Conservation (phyloP, 2,888 invertebrate species). For the Girardia tigrina region DNA sequence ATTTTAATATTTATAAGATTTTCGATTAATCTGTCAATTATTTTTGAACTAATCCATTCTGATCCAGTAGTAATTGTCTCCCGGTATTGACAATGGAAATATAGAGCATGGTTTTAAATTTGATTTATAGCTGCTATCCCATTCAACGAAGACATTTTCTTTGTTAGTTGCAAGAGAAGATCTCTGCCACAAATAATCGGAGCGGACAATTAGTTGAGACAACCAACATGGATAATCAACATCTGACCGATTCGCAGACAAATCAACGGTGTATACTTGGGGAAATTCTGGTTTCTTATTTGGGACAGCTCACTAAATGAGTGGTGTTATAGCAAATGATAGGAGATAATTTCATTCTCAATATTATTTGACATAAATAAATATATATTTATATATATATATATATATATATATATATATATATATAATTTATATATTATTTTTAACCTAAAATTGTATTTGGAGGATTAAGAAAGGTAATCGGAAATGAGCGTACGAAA, state of each 20-base stretch:
- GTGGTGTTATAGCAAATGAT: background rate
- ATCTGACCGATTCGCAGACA: slow-evolving; percentile 17
- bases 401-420: no score
- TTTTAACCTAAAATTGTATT: no score
- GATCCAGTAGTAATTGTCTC: slow-evolving; percentile 11
- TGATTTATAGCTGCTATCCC: background rate
- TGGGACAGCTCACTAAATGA: background rate
- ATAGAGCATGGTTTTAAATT: slow-evolving; percentile 18
- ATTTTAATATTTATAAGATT: background rate
- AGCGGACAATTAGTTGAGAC: slow-evolving; percentile 9
- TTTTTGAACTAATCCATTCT: slow-evolving; percentile 9
- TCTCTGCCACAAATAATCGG: background rate
- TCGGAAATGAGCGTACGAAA: no score
- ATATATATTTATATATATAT: no score
- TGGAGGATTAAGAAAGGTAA: no score
- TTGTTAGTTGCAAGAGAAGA: background rate
- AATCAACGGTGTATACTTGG: background rate
- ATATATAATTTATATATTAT: no score
- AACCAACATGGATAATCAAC: slow-evolving; percentile 7
- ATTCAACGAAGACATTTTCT: background rate
- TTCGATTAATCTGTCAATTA: background rate
- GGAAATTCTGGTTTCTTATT: background rate
- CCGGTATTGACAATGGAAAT: slow-evolving; percentile 3
- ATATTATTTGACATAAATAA: no score
- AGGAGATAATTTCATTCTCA: background rate